These are phyloP conservation scores for Megalurothrips usitatus DNA, from an alignment of 2,888 invertebrate species.

Conservation along the genomic window DNA sequence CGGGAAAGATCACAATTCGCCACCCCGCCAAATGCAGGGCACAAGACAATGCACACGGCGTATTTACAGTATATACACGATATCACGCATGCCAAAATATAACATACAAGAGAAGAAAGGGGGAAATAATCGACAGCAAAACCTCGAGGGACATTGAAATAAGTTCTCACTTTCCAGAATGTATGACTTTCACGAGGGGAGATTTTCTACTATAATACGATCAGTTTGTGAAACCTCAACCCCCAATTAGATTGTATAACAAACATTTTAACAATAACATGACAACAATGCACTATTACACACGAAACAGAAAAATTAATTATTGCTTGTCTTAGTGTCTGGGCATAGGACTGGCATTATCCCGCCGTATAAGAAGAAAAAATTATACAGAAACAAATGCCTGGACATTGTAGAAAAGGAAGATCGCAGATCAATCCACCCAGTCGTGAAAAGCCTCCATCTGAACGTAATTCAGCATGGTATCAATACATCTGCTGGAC, in stretches of 20 bases:
- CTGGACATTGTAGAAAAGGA: too few relatives aligned
- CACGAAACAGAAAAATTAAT: neutral
- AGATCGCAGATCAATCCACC: too few relatives aligned
- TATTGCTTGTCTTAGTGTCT: slow-evolving; percentile 13
- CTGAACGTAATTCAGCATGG: too few relatives aligned
- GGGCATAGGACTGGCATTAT: neutral
- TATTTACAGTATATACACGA: neutral
- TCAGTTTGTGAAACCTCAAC: neutral
- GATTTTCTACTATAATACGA: neutral
- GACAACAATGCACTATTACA: neutral
- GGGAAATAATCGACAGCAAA: neutral
- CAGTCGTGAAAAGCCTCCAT: too few relatives aligned
- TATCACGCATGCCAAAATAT: neutral
- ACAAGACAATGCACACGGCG: neutral
- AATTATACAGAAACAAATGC: neutral
- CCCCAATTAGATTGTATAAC: neutral
- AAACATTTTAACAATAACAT: neutral
- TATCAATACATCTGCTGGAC: too few relatives aligned
- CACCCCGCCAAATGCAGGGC: neutral
- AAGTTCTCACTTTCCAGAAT: too few relatives aligned
- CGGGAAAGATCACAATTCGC: neutral
- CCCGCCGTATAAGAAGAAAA: neutral
- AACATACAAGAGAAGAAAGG: neutral
- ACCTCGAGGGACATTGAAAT: neutral
- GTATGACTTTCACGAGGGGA: neutral